These are phyloP conservation scores for Nomada ferruginata DNA, from an alignment of 2,888 invertebrate species.

Conservation along the genomic window DNA sequence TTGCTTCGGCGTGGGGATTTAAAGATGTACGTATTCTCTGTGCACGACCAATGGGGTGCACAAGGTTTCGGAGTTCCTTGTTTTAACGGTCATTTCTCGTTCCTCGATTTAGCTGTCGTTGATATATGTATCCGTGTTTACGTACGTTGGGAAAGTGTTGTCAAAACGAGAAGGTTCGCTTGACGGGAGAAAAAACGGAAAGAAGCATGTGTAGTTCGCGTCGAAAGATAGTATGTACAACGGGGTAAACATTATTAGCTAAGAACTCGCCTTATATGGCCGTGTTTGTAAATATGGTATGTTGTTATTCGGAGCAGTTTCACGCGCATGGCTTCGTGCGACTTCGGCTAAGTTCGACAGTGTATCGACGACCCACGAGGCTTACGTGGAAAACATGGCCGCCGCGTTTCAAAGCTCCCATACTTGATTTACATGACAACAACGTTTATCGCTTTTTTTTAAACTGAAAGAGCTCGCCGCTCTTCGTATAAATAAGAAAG, in stretches of 20 bases:
- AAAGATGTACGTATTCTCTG: constrained; percentile 1
- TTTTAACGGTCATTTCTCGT: constrained; percentile 12
- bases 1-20: constrained; percentile 12
- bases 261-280: constrained; percentile 78
- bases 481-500: constrained; percentile 12
- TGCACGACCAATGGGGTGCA: constrained; percentile 1
- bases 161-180: not conserved
- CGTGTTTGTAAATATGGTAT: constrained; percentile 82
- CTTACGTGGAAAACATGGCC: constrained; percentile 71
- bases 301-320: constrained; percentile 65
- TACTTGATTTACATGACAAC: constrained; percentile 43
- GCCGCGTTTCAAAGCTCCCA: constrained; percentile 33
- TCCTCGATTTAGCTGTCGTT: constrained; percentile 23
- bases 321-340: constrained; percentile 67
- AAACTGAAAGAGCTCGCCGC: constrained; percentile 13
- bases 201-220: not conserved
- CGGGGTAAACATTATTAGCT: constrained; percentile 72
- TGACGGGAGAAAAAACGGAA: not conserved
- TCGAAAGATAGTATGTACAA: constrained; percentile 41
- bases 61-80: constrained; percentile 28
- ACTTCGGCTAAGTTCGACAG: constrained; percentile 75
- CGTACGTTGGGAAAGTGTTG: constrained; percentile 2
- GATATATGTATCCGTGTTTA: not conserved
- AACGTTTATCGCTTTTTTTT: constrained; percentile 17
- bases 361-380: constrained; percentile 66